phyloP scores from a whole-genome alignment of 2,797 vertebrate species.

The Tympanoctomys barrerae region DNA sequence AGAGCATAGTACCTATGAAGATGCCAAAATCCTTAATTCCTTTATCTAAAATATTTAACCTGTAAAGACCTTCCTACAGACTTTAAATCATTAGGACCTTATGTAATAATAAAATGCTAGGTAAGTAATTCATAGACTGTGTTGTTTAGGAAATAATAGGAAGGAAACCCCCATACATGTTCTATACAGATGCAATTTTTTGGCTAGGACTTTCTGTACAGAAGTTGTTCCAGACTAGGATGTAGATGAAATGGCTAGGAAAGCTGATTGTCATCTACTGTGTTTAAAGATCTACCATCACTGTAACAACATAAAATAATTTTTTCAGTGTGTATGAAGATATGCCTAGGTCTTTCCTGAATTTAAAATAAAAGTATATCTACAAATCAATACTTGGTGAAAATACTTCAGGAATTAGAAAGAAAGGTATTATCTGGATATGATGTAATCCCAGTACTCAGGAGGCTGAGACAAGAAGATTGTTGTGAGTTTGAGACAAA shows the following conservation, averaged over 20 bases:
- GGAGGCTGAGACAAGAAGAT: no score
- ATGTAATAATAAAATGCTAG: not conserved
- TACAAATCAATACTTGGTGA: not conserved
- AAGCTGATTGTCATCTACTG: not conserved
- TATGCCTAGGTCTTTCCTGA: not conserved
- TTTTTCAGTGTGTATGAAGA: not conserved
- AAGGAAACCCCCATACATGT: not conserved
- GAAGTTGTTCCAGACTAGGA: not conserved
- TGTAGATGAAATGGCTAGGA: not conserved
- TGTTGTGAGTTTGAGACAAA: no score
- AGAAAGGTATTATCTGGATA: not conserved
- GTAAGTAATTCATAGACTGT: not conserved
- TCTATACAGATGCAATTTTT: not conserved
- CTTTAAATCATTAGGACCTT: not conserved
- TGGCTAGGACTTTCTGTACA: not conserved
- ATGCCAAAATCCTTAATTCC: not conserved
- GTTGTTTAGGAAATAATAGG: not conserved
- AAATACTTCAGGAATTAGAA: conserved; percentile 25
- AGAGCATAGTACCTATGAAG: not conserved
- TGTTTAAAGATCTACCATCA: conserved; percentile 1
- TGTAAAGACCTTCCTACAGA: not conserved
- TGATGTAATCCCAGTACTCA: no score
- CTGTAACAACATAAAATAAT: conserved; percentile 16
- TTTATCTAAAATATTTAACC: not conserved
- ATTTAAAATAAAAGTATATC: not conserved